Evolutionary conservation across 37 sponge, comb jelly and placozoan genomes (phyloP).

Genomic region (Hexactinellida sp.): DNA sequence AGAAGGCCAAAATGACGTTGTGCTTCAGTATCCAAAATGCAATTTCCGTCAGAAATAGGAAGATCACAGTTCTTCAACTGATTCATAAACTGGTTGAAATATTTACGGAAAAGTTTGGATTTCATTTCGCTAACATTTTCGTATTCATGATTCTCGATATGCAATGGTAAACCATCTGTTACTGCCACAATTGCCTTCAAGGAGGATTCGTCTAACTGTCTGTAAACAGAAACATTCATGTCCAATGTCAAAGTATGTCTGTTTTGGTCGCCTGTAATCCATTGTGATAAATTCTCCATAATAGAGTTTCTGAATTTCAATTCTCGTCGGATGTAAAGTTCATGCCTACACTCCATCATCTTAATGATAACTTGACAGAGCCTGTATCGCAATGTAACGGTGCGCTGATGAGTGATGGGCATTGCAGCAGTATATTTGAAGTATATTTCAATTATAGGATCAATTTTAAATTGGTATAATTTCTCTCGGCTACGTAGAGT

Average conservation of each 20-base stretch:
- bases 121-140: not conserved
- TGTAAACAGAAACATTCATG: not conserved
- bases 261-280: not conserved
- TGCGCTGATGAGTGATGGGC: not conserved
- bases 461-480: not conserved
- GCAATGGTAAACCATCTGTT: not conserved
- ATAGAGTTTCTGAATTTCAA: not conserved
- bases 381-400: not conserved
- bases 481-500: not conserved
- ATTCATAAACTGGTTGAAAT: slow-evolving; percentile 7
- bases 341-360: not conserved
- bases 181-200: not conserved
- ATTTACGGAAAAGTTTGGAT: not conserved
- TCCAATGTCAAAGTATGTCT: not conserved
- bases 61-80: not conserved
- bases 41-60: not conserved
- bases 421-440: not conserved
- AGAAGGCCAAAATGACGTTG: not conserved
- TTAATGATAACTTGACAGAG: slow-evolving; percentile 15
- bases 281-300: slow-evolving; percentile 10
- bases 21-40: not conserved
- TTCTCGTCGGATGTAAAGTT: not conserved
- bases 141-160: not conserved
- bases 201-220: not conserved
- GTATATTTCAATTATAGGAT: not conserved